Evolutionary conservation across 1,140 invertebrate genomes (phyloP), one percentile per base, ranked within the genome.

Genomic region (Danaus melanippus): DNA sequence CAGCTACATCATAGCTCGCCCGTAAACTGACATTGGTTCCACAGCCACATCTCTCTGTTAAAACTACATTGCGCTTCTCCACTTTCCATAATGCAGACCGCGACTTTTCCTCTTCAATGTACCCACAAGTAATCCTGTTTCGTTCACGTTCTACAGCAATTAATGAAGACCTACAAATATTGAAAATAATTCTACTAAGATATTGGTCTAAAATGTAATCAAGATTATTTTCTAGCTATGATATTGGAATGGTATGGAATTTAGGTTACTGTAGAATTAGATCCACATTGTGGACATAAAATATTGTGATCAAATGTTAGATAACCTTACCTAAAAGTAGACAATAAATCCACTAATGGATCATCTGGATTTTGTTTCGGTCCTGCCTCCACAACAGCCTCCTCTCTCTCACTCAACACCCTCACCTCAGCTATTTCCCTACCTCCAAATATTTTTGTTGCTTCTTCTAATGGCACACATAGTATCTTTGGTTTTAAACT

Each of bases 281-380:
- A 32, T 5, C 6, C 21, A 32, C 21, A 32, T 32, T 1, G 15
- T 15, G 15, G 15, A 15, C 3, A 15, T 15, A 15, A 1, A 15
- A 32, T 3, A 49, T 10, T 40, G 21, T n/a, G 10, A 17, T 15
- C 1, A 1, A 1, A 15, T 15, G 11, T 39, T 12, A n/a, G n/a
- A n/a, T n/a, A 40, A 11, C 21, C 40, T 46, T 66, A 82, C 79
- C 74, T 77, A 55, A 81, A 82, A 51, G 76, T 79, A 42, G 79
- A 71, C 45, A 85, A 56, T 10, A 84, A 67, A 66, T 86, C 83
- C 9, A 86, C 69, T 49, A 86, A 64, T n/a, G 80, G 79, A 68
- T 84, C 76, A 46, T 83, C 80, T 12, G 76, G 69, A 8, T 71
- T 71, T 64, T 64, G 71, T 11, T 67, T 15, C 12, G 76, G 73